These are phyloP conservation scores for Spodoptera litura DNA, from an alignment of 1,140 invertebrate genomes.

Conservation along the genomic window DNA sequence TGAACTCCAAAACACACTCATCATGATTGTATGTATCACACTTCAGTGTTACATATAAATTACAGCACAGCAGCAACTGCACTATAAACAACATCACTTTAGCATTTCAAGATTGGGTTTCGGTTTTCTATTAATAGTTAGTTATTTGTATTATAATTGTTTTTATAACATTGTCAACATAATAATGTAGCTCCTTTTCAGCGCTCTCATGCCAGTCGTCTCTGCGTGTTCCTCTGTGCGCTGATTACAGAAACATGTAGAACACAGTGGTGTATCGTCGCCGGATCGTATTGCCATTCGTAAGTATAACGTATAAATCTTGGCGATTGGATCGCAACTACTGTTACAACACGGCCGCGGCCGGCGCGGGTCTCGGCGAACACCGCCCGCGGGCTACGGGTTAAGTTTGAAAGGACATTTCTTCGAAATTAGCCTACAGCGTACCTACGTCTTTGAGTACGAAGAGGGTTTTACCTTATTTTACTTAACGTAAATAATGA, in stretches of 20 bases:
- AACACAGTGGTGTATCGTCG: constrained; percentile 44
- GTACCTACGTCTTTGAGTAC: not conserved
- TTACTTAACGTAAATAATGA: not conserved
- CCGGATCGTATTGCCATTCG: constrained; percentile 47
- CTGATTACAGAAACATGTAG: constrained; percentile 49
- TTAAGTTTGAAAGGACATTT: constrained; percentile 19
- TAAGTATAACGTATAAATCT: constrained; percentile 62
- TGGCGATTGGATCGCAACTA: constrained; percentile 62
- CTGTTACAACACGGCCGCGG: constrained; percentile 17
- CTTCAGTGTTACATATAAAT: too few species aligned
- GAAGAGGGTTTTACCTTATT: not conserved
- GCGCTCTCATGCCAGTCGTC: not conserved
- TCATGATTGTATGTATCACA: too few species aligned
- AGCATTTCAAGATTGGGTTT: too few species aligned
- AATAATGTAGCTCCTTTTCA: too few species aligned
- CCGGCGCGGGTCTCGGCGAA: not conserved
- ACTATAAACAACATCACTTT: too few species aligned
- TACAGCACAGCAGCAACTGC: too few species aligned
- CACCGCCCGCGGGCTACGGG: constrained; percentile 28
- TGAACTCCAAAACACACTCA: not conserved
- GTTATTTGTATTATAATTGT: too few species aligned
- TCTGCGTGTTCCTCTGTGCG: constrained; percentile 54
- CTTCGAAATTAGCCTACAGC: constrained; percentile 28
- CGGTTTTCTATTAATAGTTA: too few species aligned
- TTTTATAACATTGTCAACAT: too few species aligned